phyloP scores from a whole-genome alignment of 2,797 vertebrate species.

The Myotis vivesi region DNA sequence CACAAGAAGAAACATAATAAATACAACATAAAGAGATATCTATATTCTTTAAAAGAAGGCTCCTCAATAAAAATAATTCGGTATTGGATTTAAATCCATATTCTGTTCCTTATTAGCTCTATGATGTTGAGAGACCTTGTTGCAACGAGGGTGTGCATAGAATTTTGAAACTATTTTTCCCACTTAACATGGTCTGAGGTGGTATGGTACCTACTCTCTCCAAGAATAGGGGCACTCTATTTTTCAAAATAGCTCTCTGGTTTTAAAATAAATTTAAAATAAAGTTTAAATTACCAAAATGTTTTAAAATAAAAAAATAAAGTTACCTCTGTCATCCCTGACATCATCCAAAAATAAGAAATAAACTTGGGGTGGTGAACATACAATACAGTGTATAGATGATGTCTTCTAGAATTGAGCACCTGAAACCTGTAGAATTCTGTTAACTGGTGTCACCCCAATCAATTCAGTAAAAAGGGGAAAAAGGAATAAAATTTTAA shows the following conservation, averaged over 20 bases:
- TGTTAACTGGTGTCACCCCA: background rate
- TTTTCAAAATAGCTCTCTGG: background rate
- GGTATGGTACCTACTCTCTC: background rate
- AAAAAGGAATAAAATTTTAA: background rate
- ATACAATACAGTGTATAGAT: background rate
- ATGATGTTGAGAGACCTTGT: background rate
- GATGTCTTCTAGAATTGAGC: background rate
- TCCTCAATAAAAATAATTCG: background rate
- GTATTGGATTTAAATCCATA: background rate
- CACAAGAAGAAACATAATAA: background rate
- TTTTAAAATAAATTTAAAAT: constrained; percentile 48
- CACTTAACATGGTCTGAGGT: background rate
- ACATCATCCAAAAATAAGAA: background rate
- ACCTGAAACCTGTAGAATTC: background rate
- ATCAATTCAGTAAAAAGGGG: background rate
- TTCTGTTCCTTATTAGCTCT: background rate
- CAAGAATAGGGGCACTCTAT: background rate
- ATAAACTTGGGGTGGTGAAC: background rate
- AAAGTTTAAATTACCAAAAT: constrained; percentile 23
- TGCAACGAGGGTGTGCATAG: background rate
- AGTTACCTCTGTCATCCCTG: background rate
- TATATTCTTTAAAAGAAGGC: constrained; percentile 2
- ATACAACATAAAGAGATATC: background rate
- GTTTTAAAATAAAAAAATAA: constrained; percentile 10
- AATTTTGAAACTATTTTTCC: background rate